These are phyloP conservation scores for Nasonovia ribisnigri DNA, from an alignment of 2,888 invertebrate genomes.

Conservation along the genomic window DNA sequence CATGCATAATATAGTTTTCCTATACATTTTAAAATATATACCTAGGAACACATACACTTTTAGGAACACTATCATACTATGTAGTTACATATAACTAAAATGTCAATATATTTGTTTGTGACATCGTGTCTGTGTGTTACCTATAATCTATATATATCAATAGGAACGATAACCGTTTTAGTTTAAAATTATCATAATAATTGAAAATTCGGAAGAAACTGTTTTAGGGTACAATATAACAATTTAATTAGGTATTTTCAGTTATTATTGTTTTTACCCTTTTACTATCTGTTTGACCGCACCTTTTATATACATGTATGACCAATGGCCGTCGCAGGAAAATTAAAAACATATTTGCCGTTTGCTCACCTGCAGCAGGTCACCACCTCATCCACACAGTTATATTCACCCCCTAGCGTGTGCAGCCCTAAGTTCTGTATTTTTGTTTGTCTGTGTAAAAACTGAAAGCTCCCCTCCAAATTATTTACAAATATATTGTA, in stretches of 20 bases:
- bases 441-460: background rate
- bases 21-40: background rate
- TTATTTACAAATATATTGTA: background rate
- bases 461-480: background rate
- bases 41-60: background rate
- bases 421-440: background rate
- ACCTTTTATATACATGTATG: background rate
- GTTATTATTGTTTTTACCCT: conserved; percentile 15
- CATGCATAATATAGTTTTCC: background rate
- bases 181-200: conserved; percentile 14
- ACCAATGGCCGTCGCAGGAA: conserved; percentile 32
- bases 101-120: background rate
- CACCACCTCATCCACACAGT: background rate
- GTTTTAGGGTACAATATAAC: background rate
- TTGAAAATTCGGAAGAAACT: background rate
- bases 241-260: conserved; percentile 14
- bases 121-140: background rate
- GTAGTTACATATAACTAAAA: background rate
- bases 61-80: background rate
- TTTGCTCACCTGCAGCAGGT: conserved; percentile 32
- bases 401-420: background rate
- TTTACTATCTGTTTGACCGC: background rate
- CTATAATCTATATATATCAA: background rate
- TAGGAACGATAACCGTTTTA: background rate
- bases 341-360: background rate